These are phyloP conservation scores for Brassicogethes aeneus DNA, from an alignment of 2,888 invertebrate genomes.

Conservation along the genomic window DNA sequence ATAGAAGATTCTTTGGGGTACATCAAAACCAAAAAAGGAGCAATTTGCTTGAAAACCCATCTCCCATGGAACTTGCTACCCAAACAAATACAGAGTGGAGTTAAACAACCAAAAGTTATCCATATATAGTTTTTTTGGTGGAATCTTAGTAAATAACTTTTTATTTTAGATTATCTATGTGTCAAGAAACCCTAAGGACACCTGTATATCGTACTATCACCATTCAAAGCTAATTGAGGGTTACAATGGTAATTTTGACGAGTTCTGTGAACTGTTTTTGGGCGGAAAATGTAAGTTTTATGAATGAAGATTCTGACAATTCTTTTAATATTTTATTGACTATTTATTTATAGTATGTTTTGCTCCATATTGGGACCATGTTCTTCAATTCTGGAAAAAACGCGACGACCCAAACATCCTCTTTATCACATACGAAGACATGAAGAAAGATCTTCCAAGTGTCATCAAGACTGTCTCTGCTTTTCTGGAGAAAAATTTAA, in stretches of 20 bases:
- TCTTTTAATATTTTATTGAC: constrained; percentile 2
- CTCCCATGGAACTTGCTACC: constrained; percentile 54
- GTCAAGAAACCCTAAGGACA: constrained; percentile 63
- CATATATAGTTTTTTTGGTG: too few relatives aligned
- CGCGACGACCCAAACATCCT: constrained; percentile 27
- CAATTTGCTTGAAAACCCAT: constrained; percentile 55
- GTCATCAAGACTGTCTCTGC: constrained; percentile 23
- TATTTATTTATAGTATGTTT: constrained; percentile 19
- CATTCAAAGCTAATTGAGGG: constrained; percentile 52
- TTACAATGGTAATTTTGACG: constrained; percentile 45
- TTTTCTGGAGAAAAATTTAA: constrained; percentile 25
- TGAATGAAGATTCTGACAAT: neutral
- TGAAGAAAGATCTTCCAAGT: constrained; percentile 24
- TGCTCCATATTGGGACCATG: constrained; percentile 28
- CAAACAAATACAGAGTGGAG: constrained; percentile 35
- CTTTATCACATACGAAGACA: constrained; percentile 32
- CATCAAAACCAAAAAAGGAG: constrained; percentile 19
- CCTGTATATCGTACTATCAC: constrained; percentile 60
- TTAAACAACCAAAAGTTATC: constrained; percentile 35
- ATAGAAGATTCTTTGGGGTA: constrained; percentile 26
- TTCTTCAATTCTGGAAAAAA: constrained; percentile 29
- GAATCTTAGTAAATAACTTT: too few relatives aligned
- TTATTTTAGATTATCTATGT: constrained; percentile 55
- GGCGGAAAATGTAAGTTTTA: constrained; percentile 46
- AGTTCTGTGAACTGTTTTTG: constrained; percentile 53